These are phyloP conservation scores for Mionectes olivaceus DNA, from an alignment of 2,797 vertebrate genomes.

Conservation along the genomic window DNA sequence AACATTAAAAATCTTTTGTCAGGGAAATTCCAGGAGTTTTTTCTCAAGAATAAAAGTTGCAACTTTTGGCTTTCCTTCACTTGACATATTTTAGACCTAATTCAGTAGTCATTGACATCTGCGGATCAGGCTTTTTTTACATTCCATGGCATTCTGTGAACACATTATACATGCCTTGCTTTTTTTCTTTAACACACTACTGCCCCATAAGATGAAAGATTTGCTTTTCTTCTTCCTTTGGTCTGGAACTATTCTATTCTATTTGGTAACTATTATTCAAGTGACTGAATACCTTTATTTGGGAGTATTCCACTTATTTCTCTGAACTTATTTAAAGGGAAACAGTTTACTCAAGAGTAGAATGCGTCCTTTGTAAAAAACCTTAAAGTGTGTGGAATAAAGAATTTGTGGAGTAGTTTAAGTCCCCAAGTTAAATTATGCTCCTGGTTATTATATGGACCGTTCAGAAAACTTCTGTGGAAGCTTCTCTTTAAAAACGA, in stretches of 20 bases:
- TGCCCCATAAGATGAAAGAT: neutral
- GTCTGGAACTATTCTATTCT: neutral
- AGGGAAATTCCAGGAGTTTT: neutral
- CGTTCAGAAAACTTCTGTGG: neutral
- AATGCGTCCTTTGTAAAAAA: neutral
- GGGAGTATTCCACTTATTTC: neutral
- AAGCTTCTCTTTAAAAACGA: neutral
- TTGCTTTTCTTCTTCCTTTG: neutral
- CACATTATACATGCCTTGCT: neutral
- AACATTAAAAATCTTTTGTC: neutral
- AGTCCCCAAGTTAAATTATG: neutral
- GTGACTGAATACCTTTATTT: neutral
- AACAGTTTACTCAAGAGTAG: neutral
- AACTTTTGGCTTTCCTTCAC: slow-evolving; percentile 20
- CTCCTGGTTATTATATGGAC: neutral
- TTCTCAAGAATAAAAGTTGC: neutral
- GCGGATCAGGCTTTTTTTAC: neutral
- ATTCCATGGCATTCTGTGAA: neutral
- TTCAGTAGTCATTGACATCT: slow-evolving; percentile 10
- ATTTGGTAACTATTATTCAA: neutral
- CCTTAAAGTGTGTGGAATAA: neutral
- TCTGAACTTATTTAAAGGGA: neutral
- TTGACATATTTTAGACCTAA: slow-evolving; percentile 18
- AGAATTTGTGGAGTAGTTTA: neutral
- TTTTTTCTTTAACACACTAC: neutral